Evolutionary conservation across 2,888 invertebrate genomes (phyloP).

Genomic region (Leptogaster cylindrica): DNA sequence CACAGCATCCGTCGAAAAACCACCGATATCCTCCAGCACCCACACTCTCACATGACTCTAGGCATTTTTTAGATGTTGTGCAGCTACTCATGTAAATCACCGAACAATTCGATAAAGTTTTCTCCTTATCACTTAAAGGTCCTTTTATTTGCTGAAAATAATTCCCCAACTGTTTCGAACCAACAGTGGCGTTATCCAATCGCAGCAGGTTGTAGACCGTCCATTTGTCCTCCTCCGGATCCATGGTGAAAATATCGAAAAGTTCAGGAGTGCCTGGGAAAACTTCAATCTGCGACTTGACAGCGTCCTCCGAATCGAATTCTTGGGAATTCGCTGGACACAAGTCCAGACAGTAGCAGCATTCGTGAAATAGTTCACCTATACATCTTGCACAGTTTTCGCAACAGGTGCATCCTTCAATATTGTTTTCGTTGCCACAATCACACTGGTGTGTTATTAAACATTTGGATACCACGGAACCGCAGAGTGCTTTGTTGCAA

Average conservation of each 20-base stretch:
- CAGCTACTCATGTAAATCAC: conserved; percentile 6
- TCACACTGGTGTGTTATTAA: neutral
- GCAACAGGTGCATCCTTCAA: conserved; percentile 10
- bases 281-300: neutral
- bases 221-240: neutral
- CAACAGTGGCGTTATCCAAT: neutral
- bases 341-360: conserved; percentile 15
- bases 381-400: conserved; percentile 7
- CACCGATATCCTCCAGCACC: conserved; percentile 9
- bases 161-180: neutral
- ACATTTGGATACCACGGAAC: conserved; percentile 5
- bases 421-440: neutral
- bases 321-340: neutral
- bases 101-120: neutral
- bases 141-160: no score
- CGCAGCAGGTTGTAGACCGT: conserved; percentile 2
- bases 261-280: conserved; percentile 15
- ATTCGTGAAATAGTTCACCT: neutral
- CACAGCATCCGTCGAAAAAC: conserved; percentile 24
- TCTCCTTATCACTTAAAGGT: neutral
- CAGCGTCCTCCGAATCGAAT: no score
- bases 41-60: neutral
- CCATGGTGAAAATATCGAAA: conserved; percentile 8
- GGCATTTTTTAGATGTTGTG: conserved; percentile 5
- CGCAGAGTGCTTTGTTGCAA: conserved; percentile 12